Evolutionary conservation across 2,113 vertebrate species (phyloP).

Genomic region (Cyprinus carpio): DNA sequence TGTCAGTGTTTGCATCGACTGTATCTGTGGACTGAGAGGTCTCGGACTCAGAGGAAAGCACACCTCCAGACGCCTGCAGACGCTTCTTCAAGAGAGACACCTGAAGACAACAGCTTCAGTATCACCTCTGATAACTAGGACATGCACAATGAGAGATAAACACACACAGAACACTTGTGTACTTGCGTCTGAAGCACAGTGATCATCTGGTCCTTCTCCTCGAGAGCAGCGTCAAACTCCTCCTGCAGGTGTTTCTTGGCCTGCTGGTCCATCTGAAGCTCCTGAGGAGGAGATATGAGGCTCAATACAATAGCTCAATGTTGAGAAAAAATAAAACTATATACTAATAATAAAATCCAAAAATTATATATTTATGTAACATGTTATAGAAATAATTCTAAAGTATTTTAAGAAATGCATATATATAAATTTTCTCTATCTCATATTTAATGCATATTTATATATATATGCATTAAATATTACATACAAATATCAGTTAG

Average conservation of each 20-base stretch:
- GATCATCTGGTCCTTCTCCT: slow-evolving; percentile 96
- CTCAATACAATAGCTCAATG: neutral
- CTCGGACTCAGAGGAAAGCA: slow-evolving; percentile 65
- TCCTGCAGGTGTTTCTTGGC: slow-evolving; percentile 98
- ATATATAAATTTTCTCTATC: no score
- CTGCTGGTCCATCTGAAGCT: slow-evolving; percentile 97
- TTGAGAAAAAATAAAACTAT: neutral
- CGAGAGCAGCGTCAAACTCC: slow-evolving; percentile 91
- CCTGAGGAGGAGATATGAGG: slow-evolving; percentile 69
- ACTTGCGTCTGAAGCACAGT: slow-evolving; percentile 96
- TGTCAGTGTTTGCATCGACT: slow-evolving; percentile 58
- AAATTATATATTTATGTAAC: no score
- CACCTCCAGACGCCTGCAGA: slow-evolving; percentile 69
- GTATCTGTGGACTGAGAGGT: slow-evolving; percentile 50
- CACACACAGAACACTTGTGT: slow-evolving; percentile 64
- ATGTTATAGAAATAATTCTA: no score
- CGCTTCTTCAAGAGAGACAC: slow-evolving; percentile 88
- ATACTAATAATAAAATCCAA: neutral
- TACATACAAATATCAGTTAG: no score
- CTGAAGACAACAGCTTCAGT: slow-evolving; percentile 67
- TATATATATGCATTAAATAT: no score
- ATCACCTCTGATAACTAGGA: neutral
- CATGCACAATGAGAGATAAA: neutral
- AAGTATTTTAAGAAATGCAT: no score
- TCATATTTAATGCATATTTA: no score